Percentiles rank a stretch among this genome's conserved stretches.
Evolutionary conservation across 2,888 invertebrate species (phyloP).

Genomic region (Hipparchia sbordonii): DNA sequence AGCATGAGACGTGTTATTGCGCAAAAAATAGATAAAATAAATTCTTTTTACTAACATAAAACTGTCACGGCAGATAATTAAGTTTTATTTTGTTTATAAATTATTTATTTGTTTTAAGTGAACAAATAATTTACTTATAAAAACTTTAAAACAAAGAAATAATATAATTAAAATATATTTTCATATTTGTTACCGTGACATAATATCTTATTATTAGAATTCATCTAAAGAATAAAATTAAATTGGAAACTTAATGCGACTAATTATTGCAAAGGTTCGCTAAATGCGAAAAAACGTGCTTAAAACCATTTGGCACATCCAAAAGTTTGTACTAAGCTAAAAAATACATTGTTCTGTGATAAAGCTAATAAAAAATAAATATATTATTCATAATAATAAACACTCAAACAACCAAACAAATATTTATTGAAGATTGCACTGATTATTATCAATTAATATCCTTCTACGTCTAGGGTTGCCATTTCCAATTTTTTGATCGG

Average conservation of each 20-base stretch:
- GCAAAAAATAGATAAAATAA: conserved; percentile 55
- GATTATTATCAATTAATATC: conserved; percentile 38
- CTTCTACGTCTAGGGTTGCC: conserved; percentile 19
- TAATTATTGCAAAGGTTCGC: conserved; percentile 64
- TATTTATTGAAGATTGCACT: conserved; percentile 73
- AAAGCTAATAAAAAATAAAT: conserved; percentile 75
- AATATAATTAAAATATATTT: background rate
- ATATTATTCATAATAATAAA: conserved; percentile 54
- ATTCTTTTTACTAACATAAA: conserved; percentile 31
- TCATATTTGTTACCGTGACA: background rate
- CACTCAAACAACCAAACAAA: conserved; percentile 67
- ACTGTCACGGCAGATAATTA: conserved; percentile 2
- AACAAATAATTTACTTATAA: background rate
- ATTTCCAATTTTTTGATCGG: background rate
- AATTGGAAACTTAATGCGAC: conserved; percentile 64
- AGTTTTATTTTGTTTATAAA: background rate
- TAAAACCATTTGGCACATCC: conserved; percentile 78
- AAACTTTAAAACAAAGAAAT: background rate
- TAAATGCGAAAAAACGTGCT: conserved; percentile 74
- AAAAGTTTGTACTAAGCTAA: conserved; percentile 78
- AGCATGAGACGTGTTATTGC: conserved; percentile 82
- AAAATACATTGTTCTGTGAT: conserved; percentile 68
- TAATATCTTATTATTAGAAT: conserved; percentile 41
- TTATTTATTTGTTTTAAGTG: conserved; percentile 4
- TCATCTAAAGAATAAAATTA: conserved; percentile 53